Evolutionary conservation across 2,113 vertebrate species (phyloP).

Genomic region (Cichladusa arquata): DNA sequence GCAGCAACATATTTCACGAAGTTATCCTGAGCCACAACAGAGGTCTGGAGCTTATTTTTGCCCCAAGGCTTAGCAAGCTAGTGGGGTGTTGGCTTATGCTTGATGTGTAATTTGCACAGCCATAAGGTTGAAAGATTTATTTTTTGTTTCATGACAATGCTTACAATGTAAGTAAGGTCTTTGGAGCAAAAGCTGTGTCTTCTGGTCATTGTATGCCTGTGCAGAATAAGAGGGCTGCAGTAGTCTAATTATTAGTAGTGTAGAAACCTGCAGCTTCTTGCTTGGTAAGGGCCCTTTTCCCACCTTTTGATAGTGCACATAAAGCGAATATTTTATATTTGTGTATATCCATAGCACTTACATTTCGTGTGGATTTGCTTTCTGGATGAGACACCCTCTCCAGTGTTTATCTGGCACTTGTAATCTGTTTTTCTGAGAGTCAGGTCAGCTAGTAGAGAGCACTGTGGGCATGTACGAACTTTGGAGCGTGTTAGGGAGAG

Average conservation of each 20-base stretch:
- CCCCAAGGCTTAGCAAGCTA: not conserved
- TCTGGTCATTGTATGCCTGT: not conserved
- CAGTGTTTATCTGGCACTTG: not conserved
- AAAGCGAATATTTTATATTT: not conserved
- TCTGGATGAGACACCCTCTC: not conserved
- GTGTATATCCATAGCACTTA: fast-evolving
- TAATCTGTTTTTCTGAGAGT: not conserved
- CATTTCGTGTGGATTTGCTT: not conserved
- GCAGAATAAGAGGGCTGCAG: not conserved
- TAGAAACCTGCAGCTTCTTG: no score
- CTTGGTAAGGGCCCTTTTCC: not conserved
- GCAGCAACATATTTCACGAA: not conserved
- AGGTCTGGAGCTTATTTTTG: conserved; percentile 24
- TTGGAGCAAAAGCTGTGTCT: not conserved
- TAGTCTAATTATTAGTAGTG: no score
- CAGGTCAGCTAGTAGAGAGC: not conserved
- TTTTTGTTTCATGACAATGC: not conserved
- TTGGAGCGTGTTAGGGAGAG: not conserved
- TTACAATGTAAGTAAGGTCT: not conserved
- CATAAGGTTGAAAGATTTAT: not conserved
- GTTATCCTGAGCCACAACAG: not conserved
- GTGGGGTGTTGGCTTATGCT: not conserved
- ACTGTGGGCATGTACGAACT: fast-evolving
- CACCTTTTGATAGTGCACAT: not conserved
- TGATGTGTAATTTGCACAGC: not conserved